Evolutionary conservation across 2,797 vertebrate genomes (phyloP), one percentile per base, ranked within the genome.

Genomic region (Merluccius polli): DNA sequence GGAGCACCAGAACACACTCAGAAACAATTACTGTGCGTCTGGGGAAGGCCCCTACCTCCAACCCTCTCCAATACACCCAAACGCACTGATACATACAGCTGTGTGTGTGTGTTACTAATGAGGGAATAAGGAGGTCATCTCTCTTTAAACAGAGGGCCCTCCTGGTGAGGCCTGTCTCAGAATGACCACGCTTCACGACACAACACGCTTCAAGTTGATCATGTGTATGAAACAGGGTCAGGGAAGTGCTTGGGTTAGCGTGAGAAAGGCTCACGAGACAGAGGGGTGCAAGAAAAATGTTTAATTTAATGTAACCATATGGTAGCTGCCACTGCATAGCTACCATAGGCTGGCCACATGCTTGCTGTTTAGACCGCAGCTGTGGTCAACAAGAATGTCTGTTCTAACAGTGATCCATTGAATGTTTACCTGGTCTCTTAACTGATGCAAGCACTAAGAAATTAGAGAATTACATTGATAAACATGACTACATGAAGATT

Each of bases 111-210:
- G 59, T 24, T 24, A 8, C 59, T 65, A 65, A 65, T 29, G 59
- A 65, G 59, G 59, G 59, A 12, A 65, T 65, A 65, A 65, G 59
- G 59, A 65, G 59, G 59, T 65, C 59, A 65, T 65, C 59, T 65
- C 59, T 27, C 59, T 27, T 27, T 27, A 65, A 24, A 27, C 59
- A 65, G 59, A 65, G n/a, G 59, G 59, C 59, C 59, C 59, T 65
- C 59, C 59, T 65, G 59, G 24, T 10, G 59, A 65, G 59, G n/a
- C 59, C 59, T 27, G 59, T 65, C 59, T 27, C 59, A 65, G n/a
- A 27, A 27, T 65, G 24, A 65, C 59, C 59, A 65, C 59, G 59
- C 59, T 27, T 65, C n/a, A 65, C 11, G 59, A 65, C 59, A 27
- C 59, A 27, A 11, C 59, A 27, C 59, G 24, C 59, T 65, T 27